These are phyloP conservation scores for Phalacrocorax pelagicus DNA, from an alignment of 2,113 vertebrate genomes.

Conservation along the genomic window DNA sequence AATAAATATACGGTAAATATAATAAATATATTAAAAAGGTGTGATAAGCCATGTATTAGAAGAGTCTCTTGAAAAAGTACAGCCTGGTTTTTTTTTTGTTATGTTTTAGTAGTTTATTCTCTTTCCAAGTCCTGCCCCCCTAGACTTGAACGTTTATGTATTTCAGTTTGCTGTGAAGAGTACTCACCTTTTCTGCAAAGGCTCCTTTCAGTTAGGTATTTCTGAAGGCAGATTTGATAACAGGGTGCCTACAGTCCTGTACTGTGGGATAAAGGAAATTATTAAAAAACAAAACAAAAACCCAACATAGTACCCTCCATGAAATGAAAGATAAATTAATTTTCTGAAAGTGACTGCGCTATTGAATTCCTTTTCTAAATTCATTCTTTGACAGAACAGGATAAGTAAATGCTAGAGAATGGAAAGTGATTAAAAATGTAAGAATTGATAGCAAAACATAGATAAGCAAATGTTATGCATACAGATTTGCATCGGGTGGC, in stretches of 20 bases:
- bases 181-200: background rate
- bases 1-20: background rate
- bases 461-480: background rate
- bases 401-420: background rate
- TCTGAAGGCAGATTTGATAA: background rate
- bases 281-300: background rate
- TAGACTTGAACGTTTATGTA: background rate
- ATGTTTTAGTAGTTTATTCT: background rate
- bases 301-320: background rate
- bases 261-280: background rate
- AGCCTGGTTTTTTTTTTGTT: background rate
- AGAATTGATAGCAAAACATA: slow-evolving; percentile 20
- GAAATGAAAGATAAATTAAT: background rate
- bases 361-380: background rate
- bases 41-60: background rate
- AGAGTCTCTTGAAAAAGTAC: background rate
- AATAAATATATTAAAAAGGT: background rate
- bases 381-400: background rate
- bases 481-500: background rate
- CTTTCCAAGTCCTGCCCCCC: background rate
- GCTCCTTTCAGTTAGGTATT: background rate
- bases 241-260: background rate
- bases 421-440: background rate
- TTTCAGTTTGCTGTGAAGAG: background rate
- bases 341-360: background rate